phyloP scores from a whole-genome alignment of 2,113 vertebrate species.

The Saguinus imperator region DNA sequence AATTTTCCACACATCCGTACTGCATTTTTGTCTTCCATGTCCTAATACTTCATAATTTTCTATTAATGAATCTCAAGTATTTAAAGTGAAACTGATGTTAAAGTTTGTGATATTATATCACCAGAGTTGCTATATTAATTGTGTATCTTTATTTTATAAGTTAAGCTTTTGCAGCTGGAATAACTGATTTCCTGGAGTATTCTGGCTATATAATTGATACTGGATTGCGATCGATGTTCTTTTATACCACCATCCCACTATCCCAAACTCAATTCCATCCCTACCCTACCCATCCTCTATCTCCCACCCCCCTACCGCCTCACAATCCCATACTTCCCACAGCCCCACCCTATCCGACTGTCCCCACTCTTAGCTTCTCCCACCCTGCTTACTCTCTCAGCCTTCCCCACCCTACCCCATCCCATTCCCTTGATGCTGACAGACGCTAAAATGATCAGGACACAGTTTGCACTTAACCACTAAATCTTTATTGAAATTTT shows the following conservation, averaged over 20 bases:
- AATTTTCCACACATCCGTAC: not conserved
- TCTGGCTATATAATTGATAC: not conserved
- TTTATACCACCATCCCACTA: not conserved
- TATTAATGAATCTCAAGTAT: not conserved
- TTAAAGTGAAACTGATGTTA: not conserved
- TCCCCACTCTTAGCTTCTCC: not conserved
- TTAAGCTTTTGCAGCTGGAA: not conserved
- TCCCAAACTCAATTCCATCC: not conserved
- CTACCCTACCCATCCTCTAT: not conserved
- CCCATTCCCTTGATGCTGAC: not conserved
- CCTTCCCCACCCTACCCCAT: not conserved
- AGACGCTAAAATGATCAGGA: constrained; percentile 63
- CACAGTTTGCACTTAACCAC: constrained; percentile 74
- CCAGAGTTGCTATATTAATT: not conserved
- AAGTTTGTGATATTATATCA: not conserved
- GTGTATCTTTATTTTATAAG: not conserved
- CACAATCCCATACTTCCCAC: not conserved
- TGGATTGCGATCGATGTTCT: not conserved
- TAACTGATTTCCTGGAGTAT: not conserved
- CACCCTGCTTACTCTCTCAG: not conserved
- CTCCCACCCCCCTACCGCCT: not conserved
- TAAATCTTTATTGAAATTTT: constrained; percentile 77
- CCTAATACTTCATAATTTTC: not conserved
- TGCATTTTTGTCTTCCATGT: not conserved
- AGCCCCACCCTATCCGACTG: not conserved